Conservation (phyloP, 1,140 invertebrate genomes). For the Pogonognathellus flavescens region DNA sequence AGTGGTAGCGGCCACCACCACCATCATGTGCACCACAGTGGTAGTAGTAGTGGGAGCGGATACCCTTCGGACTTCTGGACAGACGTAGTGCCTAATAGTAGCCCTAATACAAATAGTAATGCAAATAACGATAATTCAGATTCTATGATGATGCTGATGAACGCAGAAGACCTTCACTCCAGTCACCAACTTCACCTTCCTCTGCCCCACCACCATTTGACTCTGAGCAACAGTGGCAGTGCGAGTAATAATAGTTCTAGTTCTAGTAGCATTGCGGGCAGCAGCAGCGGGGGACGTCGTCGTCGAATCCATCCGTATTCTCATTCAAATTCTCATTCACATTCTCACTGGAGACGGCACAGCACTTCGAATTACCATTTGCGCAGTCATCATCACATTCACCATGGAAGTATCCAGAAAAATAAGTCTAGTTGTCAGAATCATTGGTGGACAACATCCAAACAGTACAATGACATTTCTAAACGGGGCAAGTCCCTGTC, state of each 20-base stretch:
- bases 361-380: constrained; percentile 53
- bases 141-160: constrained; percentile 37
- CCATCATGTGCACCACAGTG: background rate
- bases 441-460: constrained; percentile 60
- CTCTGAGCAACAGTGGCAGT: constrained; percentile 15
- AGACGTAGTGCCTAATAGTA: constrained; percentile 50
- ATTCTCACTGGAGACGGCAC: constrained; percentile 42
- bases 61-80: constrained; percentile 24
- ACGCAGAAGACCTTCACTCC: background rate
- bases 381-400: constrained; percentile 23
- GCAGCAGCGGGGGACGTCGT: constrained; percentile 16
- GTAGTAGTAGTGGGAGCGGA: background rate
- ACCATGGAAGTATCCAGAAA: constrained; percentile 56
- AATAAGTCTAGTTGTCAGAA: constrained; percentile 33
- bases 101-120: constrained; percentile 35
- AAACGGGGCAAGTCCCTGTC: constrained; percentile 13
- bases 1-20: background rate
- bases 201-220: constrained; percentile 14
- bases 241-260: constrained; percentile 33
- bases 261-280: constrained; percentile 39
- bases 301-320: constrained; percentile 58
- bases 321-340: constrained; percentile 56
- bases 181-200: background rate
- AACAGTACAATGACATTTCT: constrained; percentile 48
- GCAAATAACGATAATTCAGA: constrained; percentile 37